A percentile compares a stretch with the other conserved stretches of the same genome.
Conservation (phyloP, 1,140 invertebrate genomes). For the Drosophila pallidifrons region DNA sequence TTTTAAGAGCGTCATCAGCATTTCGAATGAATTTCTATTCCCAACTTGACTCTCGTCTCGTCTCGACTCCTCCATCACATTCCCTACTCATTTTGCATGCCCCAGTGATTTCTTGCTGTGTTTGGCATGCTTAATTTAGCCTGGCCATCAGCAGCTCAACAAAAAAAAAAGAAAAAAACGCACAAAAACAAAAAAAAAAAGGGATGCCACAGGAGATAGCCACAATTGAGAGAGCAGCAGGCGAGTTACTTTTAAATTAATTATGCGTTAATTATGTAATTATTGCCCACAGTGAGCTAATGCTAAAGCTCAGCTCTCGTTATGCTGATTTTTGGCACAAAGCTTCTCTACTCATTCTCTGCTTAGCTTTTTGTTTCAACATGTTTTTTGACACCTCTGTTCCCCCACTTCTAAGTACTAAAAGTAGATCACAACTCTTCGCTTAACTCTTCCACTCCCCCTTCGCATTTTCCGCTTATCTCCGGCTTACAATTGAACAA, state of each 20-base stretch:
- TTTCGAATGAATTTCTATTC: conserved; percentile 56
- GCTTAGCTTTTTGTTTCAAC: background rate
- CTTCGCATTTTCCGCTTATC: background rate
- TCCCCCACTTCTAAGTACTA: background rate
- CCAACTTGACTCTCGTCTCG: background rate
- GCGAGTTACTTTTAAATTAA: conserved; percentile 70
- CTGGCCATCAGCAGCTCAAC: conserved; percentile 22
- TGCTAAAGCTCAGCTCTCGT: background rate
- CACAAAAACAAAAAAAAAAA: conserved; percentile 4
- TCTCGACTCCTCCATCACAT: background rate
- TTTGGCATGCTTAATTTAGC: conserved; percentile 71
- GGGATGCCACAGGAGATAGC: conserved; percentile 35
- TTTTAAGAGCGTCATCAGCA: conserved; percentile 75
- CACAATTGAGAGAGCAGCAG: conserved; percentile 16
- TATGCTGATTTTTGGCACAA: background rate
- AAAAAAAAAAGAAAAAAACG: background rate
- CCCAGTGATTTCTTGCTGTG: conserved; percentile 66
- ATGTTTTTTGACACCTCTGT: background rate
- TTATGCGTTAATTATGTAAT: conserved; percentile 79
- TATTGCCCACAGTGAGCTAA: conserved; percentile 44
- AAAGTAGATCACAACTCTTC: background rate
- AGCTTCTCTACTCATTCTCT: background rate
- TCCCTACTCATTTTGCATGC: conserved; percentile 62
- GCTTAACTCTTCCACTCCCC: background rate
- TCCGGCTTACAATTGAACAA: conserved; percentile 6